These are phyloP conservation scores for Colius striatus DNA, from an alignment of 2,113 vertebrate species.

Conservation along the genomic window DNA sequence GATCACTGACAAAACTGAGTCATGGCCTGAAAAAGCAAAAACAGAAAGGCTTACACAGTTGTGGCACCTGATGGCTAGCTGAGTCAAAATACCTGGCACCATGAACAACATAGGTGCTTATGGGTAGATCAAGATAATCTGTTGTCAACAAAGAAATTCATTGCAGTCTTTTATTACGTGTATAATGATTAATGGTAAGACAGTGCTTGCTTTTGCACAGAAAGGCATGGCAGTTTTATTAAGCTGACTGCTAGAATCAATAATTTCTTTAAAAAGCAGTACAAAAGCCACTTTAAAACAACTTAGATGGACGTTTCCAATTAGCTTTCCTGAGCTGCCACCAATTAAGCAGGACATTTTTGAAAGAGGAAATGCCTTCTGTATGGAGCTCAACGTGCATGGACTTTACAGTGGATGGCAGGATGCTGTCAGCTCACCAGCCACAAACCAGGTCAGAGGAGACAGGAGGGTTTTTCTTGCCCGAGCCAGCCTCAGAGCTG, in stretches of 20 bases:
- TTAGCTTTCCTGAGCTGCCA: neutral
- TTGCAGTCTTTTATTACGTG: neutral
- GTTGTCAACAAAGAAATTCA: neutral
- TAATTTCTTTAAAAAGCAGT: neutral
- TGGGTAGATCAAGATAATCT: neutral
- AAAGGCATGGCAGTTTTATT: neutral
- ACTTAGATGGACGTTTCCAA: neutral
- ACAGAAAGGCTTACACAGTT: neutral
- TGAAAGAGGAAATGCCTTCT: neutral
- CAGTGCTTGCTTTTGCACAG: neutral
- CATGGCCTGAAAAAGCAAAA: neutral
- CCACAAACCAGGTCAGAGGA: neutral
- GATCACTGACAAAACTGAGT: neutral
- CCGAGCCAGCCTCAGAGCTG: neutral
- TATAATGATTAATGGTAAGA: neutral
- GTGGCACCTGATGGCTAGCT: neutral
- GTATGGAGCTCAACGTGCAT: fast-evolving
- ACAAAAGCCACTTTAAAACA: neutral
- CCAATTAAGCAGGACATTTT: neutral
- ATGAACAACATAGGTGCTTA: neutral
- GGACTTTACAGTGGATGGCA: neutral
- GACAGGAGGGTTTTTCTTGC: neutral
- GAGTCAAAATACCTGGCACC: neutral
- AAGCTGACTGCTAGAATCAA: neutral
- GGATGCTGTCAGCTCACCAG: neutral